Conservation (phyloP, 1,140 invertebrate genomes). For the Atta texana region DNA sequence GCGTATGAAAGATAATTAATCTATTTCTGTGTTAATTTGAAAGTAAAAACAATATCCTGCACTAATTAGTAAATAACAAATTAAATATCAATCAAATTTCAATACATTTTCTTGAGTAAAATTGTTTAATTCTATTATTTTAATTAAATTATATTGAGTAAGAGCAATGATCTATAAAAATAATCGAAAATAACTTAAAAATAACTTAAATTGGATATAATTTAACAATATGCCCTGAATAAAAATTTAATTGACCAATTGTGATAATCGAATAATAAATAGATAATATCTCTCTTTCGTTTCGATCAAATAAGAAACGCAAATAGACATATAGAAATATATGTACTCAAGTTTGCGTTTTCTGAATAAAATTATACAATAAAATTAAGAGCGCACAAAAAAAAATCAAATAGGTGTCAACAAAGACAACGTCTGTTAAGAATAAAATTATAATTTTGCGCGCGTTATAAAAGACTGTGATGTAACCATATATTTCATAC, state of each 20-base stretch:
- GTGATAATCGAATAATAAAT: not conserved
- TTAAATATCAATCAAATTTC: no score
- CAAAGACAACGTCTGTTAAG: not conserved
- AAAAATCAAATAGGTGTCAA: not conserved
- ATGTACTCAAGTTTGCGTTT: not conserved
- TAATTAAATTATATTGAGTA: no score
- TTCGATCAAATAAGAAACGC: not conserved
- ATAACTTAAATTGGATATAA: no score
- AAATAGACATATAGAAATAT: not conserved
- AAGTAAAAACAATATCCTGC: no score
- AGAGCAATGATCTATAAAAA: no score
- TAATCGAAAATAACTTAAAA: no score
- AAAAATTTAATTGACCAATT: not conserved
- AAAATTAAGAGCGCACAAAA: not conserved
- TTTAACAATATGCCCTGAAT: not conserved
- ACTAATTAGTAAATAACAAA: no score
- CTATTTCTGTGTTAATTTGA: no score
- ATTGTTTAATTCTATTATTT: no score
- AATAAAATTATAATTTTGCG: constrained; percentile 24
- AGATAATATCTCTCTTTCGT: not conserved
- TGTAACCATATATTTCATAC: constrained; percentile 13
- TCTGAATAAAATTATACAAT: not conserved
- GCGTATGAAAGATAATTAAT: no score
- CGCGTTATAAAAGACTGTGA: constrained; percentile 9
- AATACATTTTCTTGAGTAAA: no score